Evolutionary conservation across 35 echinoderm and acorn worm species (phyloP).

Genomic region (Apostichopus californicus): DNA sequence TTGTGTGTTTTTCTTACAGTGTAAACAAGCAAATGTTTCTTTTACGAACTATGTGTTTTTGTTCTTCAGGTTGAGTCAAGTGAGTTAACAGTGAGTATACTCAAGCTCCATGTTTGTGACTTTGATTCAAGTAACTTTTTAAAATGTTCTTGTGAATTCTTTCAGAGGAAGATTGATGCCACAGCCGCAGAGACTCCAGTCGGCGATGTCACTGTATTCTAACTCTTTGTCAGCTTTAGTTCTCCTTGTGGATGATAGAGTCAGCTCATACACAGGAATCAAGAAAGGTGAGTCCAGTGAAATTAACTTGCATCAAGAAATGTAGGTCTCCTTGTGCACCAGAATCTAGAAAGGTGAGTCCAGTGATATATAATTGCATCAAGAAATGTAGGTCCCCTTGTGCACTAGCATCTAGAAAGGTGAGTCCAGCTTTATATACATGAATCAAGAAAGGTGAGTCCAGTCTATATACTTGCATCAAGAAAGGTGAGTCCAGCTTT

Average conservation of each 20-base stretch:
- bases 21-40: background rate
- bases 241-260: constrained; percentile 93
- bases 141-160: constrained; percentile 15
- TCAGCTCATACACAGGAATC: constrained; percentile 95
- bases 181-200: constrained; percentile 86
- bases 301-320: background rate
- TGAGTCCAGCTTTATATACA: constrained; percentile 75
- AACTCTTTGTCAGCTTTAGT: constrained; percentile 82
- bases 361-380: background rate
- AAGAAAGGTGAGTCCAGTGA: too few species aligned
- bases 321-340: constrained; percentile 68
- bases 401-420: background rate
- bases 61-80: too few species aligned
- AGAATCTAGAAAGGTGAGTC: constrained; percentile 89
- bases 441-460: constrained; percentile 91
- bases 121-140: too few species aligned
- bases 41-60: too few species aligned
- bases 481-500: constrained; percentile 45
- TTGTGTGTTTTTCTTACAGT: background rate
- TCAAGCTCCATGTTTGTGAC: too few species aligned
- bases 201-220: constrained; percentile 89
- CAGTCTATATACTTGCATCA: background rate
- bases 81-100: too few species aligned
- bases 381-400: too few species aligned
- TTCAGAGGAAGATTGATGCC: constrained; percentile 71